Conservation (phyloP, 2,113 vertebrate species). For the Colius striatus region DNA sequence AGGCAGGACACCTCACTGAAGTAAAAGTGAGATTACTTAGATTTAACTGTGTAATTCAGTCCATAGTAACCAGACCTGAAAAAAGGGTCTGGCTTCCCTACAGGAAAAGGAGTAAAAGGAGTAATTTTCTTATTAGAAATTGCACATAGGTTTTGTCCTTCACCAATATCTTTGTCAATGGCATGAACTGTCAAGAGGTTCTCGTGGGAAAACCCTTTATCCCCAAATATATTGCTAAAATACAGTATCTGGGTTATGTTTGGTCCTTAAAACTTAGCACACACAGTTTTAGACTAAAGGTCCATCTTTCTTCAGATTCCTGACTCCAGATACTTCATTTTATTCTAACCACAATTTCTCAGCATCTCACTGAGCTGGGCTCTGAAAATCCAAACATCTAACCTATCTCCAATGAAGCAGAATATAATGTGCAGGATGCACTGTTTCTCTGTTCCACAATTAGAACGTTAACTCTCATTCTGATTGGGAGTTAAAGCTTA, state of each 20-base stretch:
- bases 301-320: not conserved
- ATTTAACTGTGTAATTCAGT: not conserved
- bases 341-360: not conserved
- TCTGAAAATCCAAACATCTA: not conserved
- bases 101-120: not conserved
- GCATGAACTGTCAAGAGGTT: not conserved
- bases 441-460: not conserved
- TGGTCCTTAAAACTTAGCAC: not conserved
- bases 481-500: not conserved
- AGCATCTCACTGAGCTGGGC: not conserved
- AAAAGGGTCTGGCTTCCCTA: not conserved
- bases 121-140: not conserved
- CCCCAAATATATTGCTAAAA: not conserved
- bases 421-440: not conserved
- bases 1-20: not conserved
- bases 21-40: not conserved
- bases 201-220: not conserved
- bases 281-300: not conserved
- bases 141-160: not conserved
- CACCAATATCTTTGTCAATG: not conserved
- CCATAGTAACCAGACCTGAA: not conserved
- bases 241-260: not conserved
- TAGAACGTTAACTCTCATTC: not conserved
- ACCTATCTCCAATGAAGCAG: not conserved
- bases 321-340: not conserved